Percentiles rank a stretch among this genome's conserved stretches.
phyloP scores from a whole-genome alignment of 2,113 vertebrate species.

The Trematomus loennbergii region DNA sequence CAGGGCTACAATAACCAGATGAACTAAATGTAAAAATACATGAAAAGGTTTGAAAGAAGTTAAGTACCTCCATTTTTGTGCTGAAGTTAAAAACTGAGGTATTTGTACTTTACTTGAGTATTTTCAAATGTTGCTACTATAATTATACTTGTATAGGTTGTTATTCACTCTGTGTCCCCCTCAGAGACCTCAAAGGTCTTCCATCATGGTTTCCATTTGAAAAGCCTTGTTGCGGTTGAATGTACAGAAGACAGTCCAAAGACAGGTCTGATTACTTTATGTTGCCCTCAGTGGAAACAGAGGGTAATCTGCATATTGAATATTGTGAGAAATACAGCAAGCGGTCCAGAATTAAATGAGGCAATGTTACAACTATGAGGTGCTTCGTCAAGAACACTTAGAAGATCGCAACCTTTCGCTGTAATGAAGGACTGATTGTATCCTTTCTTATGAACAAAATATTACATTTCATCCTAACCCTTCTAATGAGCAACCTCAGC shows the following conservation, averaged over 20 bases:
- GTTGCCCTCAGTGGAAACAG: background rate
- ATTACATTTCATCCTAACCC: background rate
- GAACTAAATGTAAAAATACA: background rate
- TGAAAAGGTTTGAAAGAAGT: background rate
- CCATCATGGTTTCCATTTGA: constrained; percentile 49
- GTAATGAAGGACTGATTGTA: background rate
- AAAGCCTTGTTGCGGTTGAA: constrained; percentile 35
- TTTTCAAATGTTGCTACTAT: too few species aligned
- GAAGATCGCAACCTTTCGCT: background rate
- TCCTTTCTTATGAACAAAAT: background rate
- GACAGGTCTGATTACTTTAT: constrained; percentile 8
- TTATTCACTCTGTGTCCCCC: background rate
- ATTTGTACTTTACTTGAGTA: too few species aligned
- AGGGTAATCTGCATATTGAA: background rate
- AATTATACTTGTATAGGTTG: too few species aligned
- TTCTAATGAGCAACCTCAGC: background rate
- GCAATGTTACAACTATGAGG: background rate
- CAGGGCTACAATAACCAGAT: background rate
- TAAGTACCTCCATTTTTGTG: too few species aligned
- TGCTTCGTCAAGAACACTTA: background rate
- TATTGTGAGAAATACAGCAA: background rate
- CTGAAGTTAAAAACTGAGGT: too few species aligned
- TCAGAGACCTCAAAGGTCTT: constrained; percentile 31
- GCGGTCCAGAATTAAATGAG: background rate
- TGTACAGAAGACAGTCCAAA: constrained; percentile 24